These are phyloP conservation scores for Lasioglossum lativentre DNA, from an alignment of 2,888 invertebrate species.

Conservation along the genomic window DNA sequence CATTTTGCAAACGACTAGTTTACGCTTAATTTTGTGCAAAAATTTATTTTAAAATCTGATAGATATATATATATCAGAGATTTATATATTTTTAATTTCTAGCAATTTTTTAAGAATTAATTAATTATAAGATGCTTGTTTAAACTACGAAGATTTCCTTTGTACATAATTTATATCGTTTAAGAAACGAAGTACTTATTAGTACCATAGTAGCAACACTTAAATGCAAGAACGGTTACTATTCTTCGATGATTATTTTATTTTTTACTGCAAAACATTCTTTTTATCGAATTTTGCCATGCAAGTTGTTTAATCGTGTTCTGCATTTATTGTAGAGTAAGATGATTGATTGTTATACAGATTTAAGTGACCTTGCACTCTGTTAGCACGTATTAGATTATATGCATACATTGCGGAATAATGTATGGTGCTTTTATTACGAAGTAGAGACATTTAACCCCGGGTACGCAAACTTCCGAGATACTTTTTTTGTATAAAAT, in stretches of 20 bases:
- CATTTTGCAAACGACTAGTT: slow-evolving; percentile 20
- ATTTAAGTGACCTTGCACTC: slow-evolving; percentile 58
- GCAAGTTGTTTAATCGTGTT: slow-evolving; percentile 33
- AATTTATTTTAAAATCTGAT: neutral
- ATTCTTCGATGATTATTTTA: slow-evolving; percentile 22
- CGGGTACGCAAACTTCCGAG: slow-evolving; percentile 27
- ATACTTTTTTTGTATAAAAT: slow-evolving; percentile 8
- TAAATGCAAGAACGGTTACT: slow-evolving; percentile 13
- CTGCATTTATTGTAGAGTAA: slow-evolving; percentile 52
- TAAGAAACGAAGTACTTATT: slow-evolving; percentile 2
- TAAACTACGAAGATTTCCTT: slow-evolving; percentile 12
- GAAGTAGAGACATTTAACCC: slow-evolving; percentile 21
- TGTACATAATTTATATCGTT: slow-evolving; percentile 15
- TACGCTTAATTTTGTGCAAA: slow-evolving; percentile 17
- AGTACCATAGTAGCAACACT: slow-evolving; percentile 8
- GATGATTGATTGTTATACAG: slow-evolving; percentile 45
- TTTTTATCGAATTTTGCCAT: slow-evolving; percentile 37
- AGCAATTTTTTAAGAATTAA: slow-evolving; percentile 15
- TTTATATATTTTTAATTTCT: slow-evolving; percentile 8
- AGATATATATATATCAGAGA: slow-evolving; percentile 6
- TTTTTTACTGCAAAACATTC: slow-evolving; percentile 37
- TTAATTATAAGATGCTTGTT: slow-evolving; percentile 5
- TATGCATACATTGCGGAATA: slow-evolving; percentile 43
- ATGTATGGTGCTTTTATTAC: slow-evolving; percentile 56
- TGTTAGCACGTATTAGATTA: slow-evolving; percentile 41